phyloP scores from a whole-genome alignment of 2,797 vertebrate species.

The Argyrosomus regius region DNA sequence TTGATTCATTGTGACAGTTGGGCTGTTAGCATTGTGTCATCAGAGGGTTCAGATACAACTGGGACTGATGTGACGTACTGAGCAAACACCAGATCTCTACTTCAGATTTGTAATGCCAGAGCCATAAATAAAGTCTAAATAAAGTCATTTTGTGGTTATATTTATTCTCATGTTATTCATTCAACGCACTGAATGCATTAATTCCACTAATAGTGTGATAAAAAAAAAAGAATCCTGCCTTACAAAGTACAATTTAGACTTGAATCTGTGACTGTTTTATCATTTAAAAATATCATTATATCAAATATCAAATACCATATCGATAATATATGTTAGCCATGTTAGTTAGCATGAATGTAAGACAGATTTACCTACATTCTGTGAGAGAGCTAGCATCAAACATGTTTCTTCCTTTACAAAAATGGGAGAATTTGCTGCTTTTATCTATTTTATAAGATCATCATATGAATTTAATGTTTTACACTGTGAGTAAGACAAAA shows the following conservation, averaged over 20 bases:
- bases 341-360: background rate
- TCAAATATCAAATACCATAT: background rate
- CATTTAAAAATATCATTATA: background rate
- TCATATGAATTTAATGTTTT: no score
- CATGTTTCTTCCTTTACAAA: no score
- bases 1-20: conserved; percentile 21
- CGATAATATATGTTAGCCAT: background rate
- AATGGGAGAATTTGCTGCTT: no score
- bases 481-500: no score
- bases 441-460: no score
- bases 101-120: background rate
- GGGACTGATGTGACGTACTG: background rate
- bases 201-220: background rate
- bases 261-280: background rate
- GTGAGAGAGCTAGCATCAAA: no score
- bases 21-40: conserved; percentile 11
- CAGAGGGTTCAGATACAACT: background rate
- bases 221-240: background rate
- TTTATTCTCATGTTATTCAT: background rate
- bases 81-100: background rate
- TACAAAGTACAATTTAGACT: background rate
- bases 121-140: background rate
- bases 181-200: background rate
- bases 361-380: no score
- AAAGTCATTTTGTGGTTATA: background rate